Evolutionary conservation across 2,797 vertebrate genomes (phyloP).

Genomic region (Sebastes jordani): DNA sequence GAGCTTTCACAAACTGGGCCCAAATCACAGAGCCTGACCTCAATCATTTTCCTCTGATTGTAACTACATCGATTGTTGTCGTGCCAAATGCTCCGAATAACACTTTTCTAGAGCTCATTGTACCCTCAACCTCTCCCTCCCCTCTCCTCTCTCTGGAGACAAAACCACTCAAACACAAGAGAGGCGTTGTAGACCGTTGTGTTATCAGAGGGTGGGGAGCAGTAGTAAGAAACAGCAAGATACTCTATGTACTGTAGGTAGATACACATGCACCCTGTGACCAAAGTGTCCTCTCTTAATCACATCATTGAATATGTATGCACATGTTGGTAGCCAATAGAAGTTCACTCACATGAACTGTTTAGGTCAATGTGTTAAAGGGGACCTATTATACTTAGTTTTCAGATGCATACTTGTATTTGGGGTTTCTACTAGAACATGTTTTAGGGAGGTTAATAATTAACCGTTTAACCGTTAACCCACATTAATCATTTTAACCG

Average conservation of each 20-base stretch:
- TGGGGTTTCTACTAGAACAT: too few relatives aligned
- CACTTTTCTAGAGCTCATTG: slow-evolving; percentile 18
- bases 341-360: too few relatives aligned
- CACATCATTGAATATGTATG: not conserved
- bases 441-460: not conserved
- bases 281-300: not conserved
- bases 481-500: too few relatives aligned
- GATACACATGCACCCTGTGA: not conserved
- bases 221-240: not conserved
- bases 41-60: slow-evolving; percentile 44
- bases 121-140: not conserved
- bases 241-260: not conserved
- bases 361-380: too few relatives aligned
- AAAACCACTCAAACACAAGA: slow-evolving; percentile 37
- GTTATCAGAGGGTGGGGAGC: not conserved
- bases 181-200: slow-evolving; percentile 18
- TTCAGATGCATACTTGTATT: too few relatives aligned
- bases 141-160: slow-evolving; percentile 1
- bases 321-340: not conserved
- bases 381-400: too few relatives aligned
- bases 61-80: slow-evolving; percentile 45
- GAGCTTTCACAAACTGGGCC: not conserved
- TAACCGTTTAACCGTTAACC: too few relatives aligned
- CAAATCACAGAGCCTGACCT: slow-evolving; percentile 13
- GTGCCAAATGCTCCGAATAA: slow-evolving; percentile 44